These are phyloP conservation scores for Pachypeltis micranthus DNA, from an alignment of 1,140 invertebrate species.

Conservation along the genomic window DNA sequence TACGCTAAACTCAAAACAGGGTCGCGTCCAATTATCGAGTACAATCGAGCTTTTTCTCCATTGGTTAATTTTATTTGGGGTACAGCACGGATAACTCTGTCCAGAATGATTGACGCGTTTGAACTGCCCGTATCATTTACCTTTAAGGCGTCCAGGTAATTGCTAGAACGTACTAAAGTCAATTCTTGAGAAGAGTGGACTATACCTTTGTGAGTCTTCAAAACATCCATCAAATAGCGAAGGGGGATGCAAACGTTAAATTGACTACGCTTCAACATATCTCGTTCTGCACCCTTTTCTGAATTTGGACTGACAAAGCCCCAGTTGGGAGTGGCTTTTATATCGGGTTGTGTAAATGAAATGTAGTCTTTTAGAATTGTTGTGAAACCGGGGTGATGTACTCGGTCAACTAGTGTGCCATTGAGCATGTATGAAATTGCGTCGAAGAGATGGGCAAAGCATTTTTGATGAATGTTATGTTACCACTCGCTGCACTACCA, in stretches of 20 bases:
- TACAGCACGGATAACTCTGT: background rate
- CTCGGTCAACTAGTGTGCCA: background rate
- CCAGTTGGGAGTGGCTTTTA: too few relatives aligned
- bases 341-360: background rate
- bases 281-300: background rate
- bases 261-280: background rate
- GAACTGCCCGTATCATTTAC: background rate
- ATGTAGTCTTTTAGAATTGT: background rate
- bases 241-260: background rate
- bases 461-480: background rate
- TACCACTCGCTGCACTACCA: background rate
- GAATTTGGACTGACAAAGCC: background rate
- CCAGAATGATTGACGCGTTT: background rate
- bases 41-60: background rate
- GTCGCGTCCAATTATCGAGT: background rate
- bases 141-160: background rate
- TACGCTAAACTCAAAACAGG: background rate
- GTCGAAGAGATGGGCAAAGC: background rate
- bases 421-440: background rate
- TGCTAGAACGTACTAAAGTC: background rate
- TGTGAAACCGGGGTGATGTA: background rate
- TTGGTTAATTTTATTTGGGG: background rate
- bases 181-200: background rate
- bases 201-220: background rate
- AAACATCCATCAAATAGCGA: background rate